Percentiles rank a stretch among this genome's conserved stretches.
phyloP scores from a whole-genome alignment of 2,113 vertebrate genomes.

The Ahaetulla prasina region DNA sequence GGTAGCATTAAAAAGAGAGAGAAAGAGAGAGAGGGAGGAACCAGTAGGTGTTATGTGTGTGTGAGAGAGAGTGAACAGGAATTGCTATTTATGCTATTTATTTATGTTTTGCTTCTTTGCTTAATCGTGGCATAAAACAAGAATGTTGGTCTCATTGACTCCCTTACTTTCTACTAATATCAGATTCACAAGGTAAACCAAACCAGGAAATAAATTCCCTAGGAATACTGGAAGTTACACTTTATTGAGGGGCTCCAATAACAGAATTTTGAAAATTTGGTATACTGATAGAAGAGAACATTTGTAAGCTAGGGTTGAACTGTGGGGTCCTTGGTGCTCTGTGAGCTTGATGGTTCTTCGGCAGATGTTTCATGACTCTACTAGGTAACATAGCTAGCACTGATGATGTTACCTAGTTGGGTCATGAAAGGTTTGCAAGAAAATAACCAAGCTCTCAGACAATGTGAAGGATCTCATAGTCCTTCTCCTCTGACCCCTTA shows the following conservation, averaged over 20 bases:
- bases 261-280: neutral
- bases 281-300: neutral
- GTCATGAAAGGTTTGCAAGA: neutral
- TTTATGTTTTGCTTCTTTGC: neutral
- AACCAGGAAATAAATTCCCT: neutral
- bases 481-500: no score
- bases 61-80: no score
- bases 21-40: neutral
- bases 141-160: neutral
- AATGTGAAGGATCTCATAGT: neutral
- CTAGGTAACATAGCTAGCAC: neutral
- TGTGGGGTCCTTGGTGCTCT: neutral
- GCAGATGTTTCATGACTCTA: neutral
- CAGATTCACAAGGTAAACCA: neutral
- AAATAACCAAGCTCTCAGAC: neutral
- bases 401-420: neutral
- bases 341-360: neutral
- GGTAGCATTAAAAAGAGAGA: neutral
- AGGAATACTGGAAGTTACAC: neutral
- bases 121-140: neutral
- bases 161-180: neutral
- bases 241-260: neutral
- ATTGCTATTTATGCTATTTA: neutral
- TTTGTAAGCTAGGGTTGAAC: neutral
- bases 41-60: no score